These are phyloP conservation scores for Platygyra sinensis DNA, from an alignment of 64 coral and sea anemone genomes.

Conservation along the genomic window DNA sequence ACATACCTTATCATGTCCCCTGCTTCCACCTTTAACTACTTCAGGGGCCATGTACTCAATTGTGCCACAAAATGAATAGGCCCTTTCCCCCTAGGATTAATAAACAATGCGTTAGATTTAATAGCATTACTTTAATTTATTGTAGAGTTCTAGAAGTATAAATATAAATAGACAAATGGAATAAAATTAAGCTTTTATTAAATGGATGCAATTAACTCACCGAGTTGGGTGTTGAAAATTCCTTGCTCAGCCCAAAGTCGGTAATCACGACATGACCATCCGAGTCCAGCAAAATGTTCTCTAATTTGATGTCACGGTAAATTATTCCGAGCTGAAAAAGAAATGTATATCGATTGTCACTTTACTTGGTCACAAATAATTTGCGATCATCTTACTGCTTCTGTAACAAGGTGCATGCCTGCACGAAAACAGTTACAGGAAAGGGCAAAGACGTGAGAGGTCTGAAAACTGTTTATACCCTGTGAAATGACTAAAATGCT, in stretches of 20 bases:
- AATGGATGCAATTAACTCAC: conserved; percentile 58
- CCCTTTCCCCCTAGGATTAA: conserved; percentile 70
- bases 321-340: conserved; percentile 94
- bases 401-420: neutral
- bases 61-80: conserved; percentile 98
- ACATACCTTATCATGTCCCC: conserved; percentile 96
- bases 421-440: neutral
- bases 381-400: neutral
- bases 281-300: conserved; percentile 92
- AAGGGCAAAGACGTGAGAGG: neutral
- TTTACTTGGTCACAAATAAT: neutral
- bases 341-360: neutral
- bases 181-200: neutral
- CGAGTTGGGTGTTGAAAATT: conserved; percentile 84
- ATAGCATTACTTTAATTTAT: neutral
- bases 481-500: too few relatives aligned
- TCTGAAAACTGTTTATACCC: too few relatives aligned
- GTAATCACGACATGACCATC: conserved; percentile 96
- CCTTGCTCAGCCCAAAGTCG: conserved; percentile 99
- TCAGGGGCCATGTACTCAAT: conserved; percentile 99
- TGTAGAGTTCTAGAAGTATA: too few relatives aligned
- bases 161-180: neutral
- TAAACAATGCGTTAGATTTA: neutral
- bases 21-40: conserved; percentile 92
- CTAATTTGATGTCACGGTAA: conserved; percentile 98